phyloP scores from a whole-genome alignment of 2,113 vertebrate species.

The Sylvia atricapilla region DNA sequence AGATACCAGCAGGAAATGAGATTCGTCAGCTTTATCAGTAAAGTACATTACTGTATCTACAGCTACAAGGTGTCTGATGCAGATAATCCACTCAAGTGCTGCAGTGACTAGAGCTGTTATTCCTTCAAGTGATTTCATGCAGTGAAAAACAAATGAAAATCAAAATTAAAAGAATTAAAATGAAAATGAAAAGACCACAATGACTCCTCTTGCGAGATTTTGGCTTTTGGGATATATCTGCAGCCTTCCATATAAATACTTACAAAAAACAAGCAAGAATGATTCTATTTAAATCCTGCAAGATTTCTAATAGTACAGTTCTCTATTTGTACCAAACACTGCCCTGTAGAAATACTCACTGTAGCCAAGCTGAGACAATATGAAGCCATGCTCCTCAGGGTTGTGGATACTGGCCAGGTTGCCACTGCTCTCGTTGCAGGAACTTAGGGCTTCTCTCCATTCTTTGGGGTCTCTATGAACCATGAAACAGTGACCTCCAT shows the following conservation, averaged over 20 bases:
- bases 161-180: background rate
- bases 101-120: background rate
- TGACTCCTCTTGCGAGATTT: background rate
- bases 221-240: background rate
- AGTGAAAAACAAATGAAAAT: background rate
- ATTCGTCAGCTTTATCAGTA: background rate
- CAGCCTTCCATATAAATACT: background rate
- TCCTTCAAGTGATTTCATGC: background rate
- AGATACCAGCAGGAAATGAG: background rate
- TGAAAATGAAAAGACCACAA: background rate
- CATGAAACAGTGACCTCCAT: constrained; percentile 82
- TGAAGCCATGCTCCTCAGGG: constrained; percentile 86
- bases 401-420: constrained; percentile 85
- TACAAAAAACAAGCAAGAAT: background rate
- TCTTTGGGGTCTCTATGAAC: constrained; percentile 74
- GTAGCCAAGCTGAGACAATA: constrained; percentile 86
- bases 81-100: background rate
- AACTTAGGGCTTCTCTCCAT: constrained; percentile 79
- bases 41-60: background rate
- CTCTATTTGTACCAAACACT: background rate
- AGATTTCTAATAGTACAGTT: background rate
- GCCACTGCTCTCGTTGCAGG: constrained; percentile 80
- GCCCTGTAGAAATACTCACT: constrained; percentile 70
- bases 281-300: background rate
- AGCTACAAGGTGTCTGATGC: background rate